Base-by-base conservation (phyloP, 2,797 vertebrate genomes). In the Mormyrops attenuatus region DNA sequence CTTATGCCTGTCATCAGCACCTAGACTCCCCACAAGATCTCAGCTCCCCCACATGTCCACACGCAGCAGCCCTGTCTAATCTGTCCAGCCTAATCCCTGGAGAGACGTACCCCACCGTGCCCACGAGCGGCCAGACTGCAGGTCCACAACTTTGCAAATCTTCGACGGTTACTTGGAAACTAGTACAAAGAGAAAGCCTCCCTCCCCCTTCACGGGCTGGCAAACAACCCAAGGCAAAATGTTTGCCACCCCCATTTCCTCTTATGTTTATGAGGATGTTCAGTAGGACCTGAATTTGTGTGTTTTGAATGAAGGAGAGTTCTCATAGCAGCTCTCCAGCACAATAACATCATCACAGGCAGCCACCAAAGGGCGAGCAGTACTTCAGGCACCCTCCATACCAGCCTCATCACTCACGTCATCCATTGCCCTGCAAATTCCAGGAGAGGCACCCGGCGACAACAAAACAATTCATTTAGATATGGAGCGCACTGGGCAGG, bases 81-180 rank as follows among this genome's bases (percentile, higher is more conserved):
- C 80, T 6, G 20, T n/a, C 47, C 47, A 13, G 1, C 6, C 49
- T 87, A 41, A 69, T 73, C 84, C 47, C 49, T 52, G 26, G 44
- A 89, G 82, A 17, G 20, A 22, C 91, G 91, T 89, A 92, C 87
- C 91, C 91, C 90, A 92, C 87, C 89, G 92, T 80, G 89, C 88
- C 89, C 88, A 88, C 90, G 92, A 93, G 9, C 11, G 0, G 26
- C 77, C 44, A 84, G 22, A 26, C 20, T n/a, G 47, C 49, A 2
- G 55, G 66, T 84, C 50, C 73, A 73, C 55, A 85, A 69, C 92
- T 38, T 0, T 90, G 92, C 92, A 38, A 38, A 91, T 94, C 92
- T 93, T 93, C 88, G 89, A 90, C 88, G 92, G 94, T 95, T 95
- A 95, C 94, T 95, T 94, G 92, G 95, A 92, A 94, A 95, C 94